phyloP scores from a whole-genome alignment of 2,888 invertebrate species.

The Acrobasis suavella region DNA sequence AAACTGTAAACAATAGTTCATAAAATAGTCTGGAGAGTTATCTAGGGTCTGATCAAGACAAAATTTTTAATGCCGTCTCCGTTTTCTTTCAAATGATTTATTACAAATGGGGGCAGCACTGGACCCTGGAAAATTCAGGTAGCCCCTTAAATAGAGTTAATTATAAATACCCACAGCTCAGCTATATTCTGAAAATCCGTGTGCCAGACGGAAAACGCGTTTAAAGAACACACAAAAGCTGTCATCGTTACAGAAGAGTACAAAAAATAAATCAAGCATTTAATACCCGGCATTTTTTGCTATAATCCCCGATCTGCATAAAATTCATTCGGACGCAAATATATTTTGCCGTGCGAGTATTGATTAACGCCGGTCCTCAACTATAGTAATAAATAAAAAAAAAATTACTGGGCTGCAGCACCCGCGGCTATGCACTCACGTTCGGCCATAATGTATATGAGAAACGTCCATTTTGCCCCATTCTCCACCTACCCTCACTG shows the following conservation, averaged over 20 bases:
- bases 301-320: conserved; percentile 30
- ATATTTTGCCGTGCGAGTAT: conserved; percentile 43
- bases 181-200: too few species aligned
- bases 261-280: conserved; percentile 7
- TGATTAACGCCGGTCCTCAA: conserved; percentile 58
- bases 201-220: not conserved
- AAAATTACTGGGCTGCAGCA: conserved; percentile 56
- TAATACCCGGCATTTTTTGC: conserved; percentile 10
- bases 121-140: too few species aligned
- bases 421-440: conserved; percentile 59
- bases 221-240: conserved; percentile 6
- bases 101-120: too few species aligned
- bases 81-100: too few species aligned
- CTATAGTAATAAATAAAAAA: conserved; percentile 62
- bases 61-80: too few species aligned
- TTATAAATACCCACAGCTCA: too few species aligned
- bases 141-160: too few species aligned
- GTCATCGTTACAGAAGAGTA: conserved; percentile 10
- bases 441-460: conserved; percentile 27
- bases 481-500: conserved; percentile 9
- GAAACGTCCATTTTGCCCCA: conserved; percentile 18
- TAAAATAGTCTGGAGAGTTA: too few species aligned
- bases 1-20: too few species aligned
- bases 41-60: too few species aligned
- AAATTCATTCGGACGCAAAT: conserved; percentile 23